A percentile compares a stretch with the other conserved stretches of the same genome.
Conservation (phyloP, 2,113 vertebrate species). For the Sinocyclocheilus rhinocerous region DNA sequence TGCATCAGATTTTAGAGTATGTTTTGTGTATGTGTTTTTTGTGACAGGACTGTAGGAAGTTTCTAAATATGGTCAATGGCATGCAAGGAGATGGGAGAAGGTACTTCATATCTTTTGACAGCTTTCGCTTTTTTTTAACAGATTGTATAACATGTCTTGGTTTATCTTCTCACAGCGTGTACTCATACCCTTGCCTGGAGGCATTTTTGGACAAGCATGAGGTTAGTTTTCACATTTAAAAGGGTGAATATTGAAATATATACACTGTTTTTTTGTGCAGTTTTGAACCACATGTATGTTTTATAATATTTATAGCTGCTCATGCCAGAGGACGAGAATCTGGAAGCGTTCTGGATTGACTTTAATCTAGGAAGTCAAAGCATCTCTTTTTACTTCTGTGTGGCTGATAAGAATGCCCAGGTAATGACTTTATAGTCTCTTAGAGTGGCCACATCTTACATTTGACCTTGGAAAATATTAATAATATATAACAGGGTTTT, state of each 20-base stretch:
- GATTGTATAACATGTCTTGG: constrained; percentile 10
- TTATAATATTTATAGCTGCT: constrained; percentile 76
- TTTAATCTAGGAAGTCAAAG: constrained; percentile 90
- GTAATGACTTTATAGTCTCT: constrained; percentile 34
- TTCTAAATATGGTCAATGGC: constrained; percentile 94
- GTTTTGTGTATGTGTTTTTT: constrained; percentile 1
- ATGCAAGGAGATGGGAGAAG: constrained; percentile 92
- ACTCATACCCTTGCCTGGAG: constrained; percentile 77
- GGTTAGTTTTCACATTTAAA: constrained; percentile 63
- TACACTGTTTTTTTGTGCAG: neutral
- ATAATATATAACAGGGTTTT: no score
- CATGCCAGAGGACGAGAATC: constrained; percentile 89
- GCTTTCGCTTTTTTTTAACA: neutral
- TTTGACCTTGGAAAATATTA: no score
- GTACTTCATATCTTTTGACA: constrained; percentile 70
- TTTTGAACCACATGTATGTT: neutral
- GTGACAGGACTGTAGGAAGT: constrained; percentile 89
- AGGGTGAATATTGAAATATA: neutral
- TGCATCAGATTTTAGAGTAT: neutral
- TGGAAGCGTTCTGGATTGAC: constrained; percentile 95
- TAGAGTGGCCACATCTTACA: no score
- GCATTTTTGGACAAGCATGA: constrained; percentile 73
- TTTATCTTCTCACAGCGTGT: constrained; percentile 67
- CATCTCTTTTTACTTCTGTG: constrained; percentile 89
- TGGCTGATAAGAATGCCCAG: constrained; percentile 75